Base-by-base conservation (phyloP, 2,888 invertebrate species). In the Rhyacophila evoluta region DNA sequence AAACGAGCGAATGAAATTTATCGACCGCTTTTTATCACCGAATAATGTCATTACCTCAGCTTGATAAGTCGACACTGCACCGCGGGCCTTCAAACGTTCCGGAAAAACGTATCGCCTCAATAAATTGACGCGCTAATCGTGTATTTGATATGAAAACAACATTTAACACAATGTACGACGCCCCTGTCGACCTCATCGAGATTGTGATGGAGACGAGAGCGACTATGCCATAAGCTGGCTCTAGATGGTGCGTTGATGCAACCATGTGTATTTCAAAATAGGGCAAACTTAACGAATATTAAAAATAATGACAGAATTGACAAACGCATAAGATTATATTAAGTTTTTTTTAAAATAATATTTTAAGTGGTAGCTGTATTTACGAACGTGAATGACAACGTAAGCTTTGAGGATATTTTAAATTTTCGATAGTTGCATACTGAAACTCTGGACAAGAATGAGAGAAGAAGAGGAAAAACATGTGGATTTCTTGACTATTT, bases 11-110 rank as follows among this genome's bases (percentile, higher is more conserved):
- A n/a, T n/a, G n/a, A n/a, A n/a, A n/a, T n/a, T n/a, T n/a, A n/a
- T n/a, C n/a, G n/a, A n/a, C n/a, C n/a, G n/a, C n/a, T n/a, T 33
- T 55, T 55, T 15, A 55, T 55, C 55, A 19, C 19, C 55, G 41
- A 55, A 55, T 55, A 55, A 55, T 55, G 55, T 55, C 55, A 55
- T 55, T 55, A 55, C 55, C 55, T 8, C 55, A 19, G 25, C 55
- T 19, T 25, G 55, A 55, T 55, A 55, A 12, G 25, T 19, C 12
- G 10, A 2, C 55, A 19, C 19, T 19, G 55, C 55, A 55, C 55
- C 19, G 55, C 55, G 55, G 55, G 55, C 19, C 55, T 10, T 55
- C 55, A 55, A 55, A 55, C 55, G 55, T 19, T 19, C 55, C 55
- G 25, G 55, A 55, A 55, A 38, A 55, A 55, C 19, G 19, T 55